Conservation (phyloP, 2,113 vertebrate species). For the Puntigrus tetrazona region DNA sequence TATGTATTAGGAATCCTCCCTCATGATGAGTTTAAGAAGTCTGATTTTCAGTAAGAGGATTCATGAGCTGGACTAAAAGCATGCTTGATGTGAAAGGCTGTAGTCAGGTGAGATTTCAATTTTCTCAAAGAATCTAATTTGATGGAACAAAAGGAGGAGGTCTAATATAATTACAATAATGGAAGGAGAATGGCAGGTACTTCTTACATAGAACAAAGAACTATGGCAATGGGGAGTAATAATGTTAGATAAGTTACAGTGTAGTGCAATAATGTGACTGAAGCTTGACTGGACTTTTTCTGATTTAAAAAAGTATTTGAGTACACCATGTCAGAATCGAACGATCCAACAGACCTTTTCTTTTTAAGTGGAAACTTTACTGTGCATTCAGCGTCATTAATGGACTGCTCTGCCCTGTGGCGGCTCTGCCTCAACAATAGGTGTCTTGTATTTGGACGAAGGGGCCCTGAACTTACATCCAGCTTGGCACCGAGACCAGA, state of each 20-base stretch:
- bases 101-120: constrained; percentile 9
- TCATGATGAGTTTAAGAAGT: not conserved
- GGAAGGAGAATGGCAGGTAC: constrained; percentile 17
- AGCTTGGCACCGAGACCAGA: constrained; percentile 5
- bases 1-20: not conserved
- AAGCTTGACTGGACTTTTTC: not conserved
- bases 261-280: not conserved
- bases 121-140: constrained; percentile 31
- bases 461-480: constrained; percentile 18
- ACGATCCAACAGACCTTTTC: not conserved
- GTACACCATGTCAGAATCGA: not conserved
- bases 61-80: constrained; percentile 24
- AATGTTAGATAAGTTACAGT: not conserved
- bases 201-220: not conserved
- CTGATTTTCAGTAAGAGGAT: not conserved
- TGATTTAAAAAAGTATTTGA: not conserved
- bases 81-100: not conserved
- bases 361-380: not conserved
- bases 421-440: constrained; percentile 19
- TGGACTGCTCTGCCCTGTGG: not conserved
- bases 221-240: not conserved
- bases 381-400: not conserved
- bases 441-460: constrained; percentile 28
- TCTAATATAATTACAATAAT: not conserved
- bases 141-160: constrained; percentile 1